Conservation (phyloP, 2,888 invertebrate genomes). For the Mycalesis mineus region DNA sequence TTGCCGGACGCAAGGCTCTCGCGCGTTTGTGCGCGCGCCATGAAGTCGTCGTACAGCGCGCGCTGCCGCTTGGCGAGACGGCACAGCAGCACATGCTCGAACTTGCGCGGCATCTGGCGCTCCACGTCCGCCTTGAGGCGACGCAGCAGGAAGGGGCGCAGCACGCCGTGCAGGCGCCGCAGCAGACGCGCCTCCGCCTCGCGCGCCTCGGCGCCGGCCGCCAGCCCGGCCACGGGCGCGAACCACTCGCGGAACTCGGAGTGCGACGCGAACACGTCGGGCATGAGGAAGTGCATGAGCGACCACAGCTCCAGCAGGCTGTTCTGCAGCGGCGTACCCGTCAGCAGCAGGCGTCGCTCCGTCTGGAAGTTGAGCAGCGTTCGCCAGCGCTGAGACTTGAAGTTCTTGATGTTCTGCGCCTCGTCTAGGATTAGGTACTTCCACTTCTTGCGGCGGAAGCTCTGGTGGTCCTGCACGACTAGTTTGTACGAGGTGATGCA, state of each 20-base stretch:
- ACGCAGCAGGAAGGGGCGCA: conserved; percentile 94
- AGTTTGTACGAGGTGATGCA: conserved; percentile 99
- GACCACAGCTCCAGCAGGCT: conserved; percentile 98
- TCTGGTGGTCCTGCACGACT: conserved; percentile 98
- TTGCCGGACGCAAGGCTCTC: conserved; percentile 96
- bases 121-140: conserved; percentile 96
- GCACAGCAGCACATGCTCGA: conserved; percentile 96
- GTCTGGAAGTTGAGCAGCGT: conserved; percentile 95
- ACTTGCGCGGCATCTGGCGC: conserved; percentile 96
- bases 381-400: conserved; percentile 99
- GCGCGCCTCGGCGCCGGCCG: conserved; percentile 46
- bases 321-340: conserved; percentile 97
- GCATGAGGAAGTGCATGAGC: conserved; percentile 98
- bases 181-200: conserved; percentile 45
- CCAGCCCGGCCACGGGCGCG: conserved; percentile 88
- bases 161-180: conserved; percentile 67
- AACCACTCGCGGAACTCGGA: conserved; percentile 99
- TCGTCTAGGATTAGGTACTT: conserved; percentile 98
- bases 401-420: conserved; percentile 99
- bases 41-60: conserved; percentile 99
- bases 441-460: conserved; percentile 98
- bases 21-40: conserved; percentile 95
- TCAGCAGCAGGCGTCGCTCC: conserved; percentile 91
- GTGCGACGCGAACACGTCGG: conserved; percentile 96
- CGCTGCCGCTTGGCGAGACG: conserved; percentile 96